Conservation (phyloP, 92 coral and sea anemone species). For the Blastomussa wellsi region DNA sequence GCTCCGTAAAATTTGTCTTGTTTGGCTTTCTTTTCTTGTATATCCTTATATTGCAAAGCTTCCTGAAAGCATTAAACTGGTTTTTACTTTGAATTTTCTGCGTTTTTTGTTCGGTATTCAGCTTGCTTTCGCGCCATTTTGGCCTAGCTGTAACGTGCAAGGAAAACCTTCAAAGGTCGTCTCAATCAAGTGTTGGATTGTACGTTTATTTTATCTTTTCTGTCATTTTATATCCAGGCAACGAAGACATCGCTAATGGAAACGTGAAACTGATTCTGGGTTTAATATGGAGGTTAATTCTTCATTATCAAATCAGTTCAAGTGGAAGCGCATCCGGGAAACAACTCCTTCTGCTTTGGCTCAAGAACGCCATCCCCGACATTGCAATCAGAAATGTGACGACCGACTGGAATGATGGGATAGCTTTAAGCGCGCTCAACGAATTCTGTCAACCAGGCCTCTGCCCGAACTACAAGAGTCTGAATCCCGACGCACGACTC, state of each 20-base stretch:
- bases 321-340: conserved; percentile 95
- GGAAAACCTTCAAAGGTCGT: background rate
- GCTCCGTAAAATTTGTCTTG: background rate
- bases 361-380: conserved; percentile 89
- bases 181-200: background rate
- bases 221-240: conserved; percentile 63
- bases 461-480: conserved; percentile 80
- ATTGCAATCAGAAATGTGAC: conserved; percentile 85
- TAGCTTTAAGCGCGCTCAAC: conserved; percentile 76
- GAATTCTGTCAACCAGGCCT: conserved; percentile 87
- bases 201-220: background rate
- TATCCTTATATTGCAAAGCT: background rate
- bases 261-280: conserved; percentile 94
- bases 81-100: background rate
- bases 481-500: conserved; percentile 73
- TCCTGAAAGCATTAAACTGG: background rate
- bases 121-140: background rate
- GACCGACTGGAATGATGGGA: conserved; percentile 93
- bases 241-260: conserved; percentile 93
- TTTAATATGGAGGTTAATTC: conserved; percentile 91
- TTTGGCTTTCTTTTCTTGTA: background rate
- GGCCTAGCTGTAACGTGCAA: background rate
- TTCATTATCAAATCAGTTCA: conserved; percentile 98
- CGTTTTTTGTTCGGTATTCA: background rate
- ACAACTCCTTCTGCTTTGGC: conserved; percentile 85